Percentiles rank a stretch among this genome's conserved stretches.
These are phyloP conservation scores for Bellardia bayeri DNA, from an alignment of 2,888 invertebrate genomes.

Conservation along the genomic window DNA sequence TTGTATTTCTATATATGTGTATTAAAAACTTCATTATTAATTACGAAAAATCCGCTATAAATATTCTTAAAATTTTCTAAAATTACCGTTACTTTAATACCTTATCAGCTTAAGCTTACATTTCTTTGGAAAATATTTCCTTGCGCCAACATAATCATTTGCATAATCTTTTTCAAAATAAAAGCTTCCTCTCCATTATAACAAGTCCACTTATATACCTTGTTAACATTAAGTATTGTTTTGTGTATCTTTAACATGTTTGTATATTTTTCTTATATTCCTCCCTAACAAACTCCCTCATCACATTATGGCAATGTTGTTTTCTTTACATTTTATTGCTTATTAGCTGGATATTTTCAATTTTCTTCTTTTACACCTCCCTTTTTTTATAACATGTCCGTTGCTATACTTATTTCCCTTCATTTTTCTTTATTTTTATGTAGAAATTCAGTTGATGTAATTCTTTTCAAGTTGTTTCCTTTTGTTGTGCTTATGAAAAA, in stretches of 20 bases:
- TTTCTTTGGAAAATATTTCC: too few relatives aligned
- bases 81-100: too few relatives aligned
- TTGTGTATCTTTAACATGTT: neutral
- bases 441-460: neutral
- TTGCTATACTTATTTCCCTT: neutral
- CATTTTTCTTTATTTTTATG: neutral
- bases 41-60: too few relatives aligned
- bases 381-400: slow-evolving; percentile 1
- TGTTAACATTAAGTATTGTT: slow-evolving; percentile 19
- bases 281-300: neutral
- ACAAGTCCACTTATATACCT: neutral
- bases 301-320: slow-evolving; percentile 5
- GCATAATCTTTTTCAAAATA: neutral
- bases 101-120: too few relatives aligned
- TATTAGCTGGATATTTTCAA: slow-evolving; percentile 52
- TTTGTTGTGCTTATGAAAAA: slow-evolving; percentile 45
- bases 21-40: too few relatives aligned
- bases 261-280: neutral
- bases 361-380: neutral
- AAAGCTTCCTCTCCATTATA: slow-evolving; percentile 5
- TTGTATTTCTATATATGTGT: too few relatives aligned
- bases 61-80: too few relatives aligned
- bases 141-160: too few relatives aligned
- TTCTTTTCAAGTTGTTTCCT: neutral
- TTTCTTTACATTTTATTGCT: slow-evolving; percentile 46